A percentile compares a stretch with the other conserved stretches of the same genome.
phyloP scores from a whole-genome alignment of 2,113 vertebrate species.

The Thryonomys swinderianus region DNA sequence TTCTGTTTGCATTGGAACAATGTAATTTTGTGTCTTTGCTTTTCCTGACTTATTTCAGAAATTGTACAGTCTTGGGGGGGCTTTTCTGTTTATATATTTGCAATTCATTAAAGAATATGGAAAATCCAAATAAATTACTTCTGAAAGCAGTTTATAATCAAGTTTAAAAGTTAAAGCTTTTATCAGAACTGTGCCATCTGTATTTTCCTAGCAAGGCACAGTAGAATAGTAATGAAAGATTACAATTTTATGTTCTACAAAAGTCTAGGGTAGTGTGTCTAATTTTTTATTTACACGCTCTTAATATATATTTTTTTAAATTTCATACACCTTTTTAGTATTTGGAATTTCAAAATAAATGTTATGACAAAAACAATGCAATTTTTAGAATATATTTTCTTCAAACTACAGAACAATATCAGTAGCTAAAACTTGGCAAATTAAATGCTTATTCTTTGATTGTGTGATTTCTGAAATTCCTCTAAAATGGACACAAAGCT shows the following conservation, averaged over 20 bases:
- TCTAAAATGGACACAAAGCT: constrained; percentile 17
- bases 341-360: constrained; percentile 75
- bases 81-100: constrained; percentile 90
- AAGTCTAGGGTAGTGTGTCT: constrained; percentile 49
- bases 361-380: constrained; percentile 52
- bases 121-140: constrained; percentile 90
- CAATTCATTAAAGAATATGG: constrained; percentile 87
- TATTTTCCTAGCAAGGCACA: constrained; percentile 73
- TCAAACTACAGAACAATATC: constrained; percentile 34
- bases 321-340: constrained; percentile 59
- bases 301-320: constrained; percentile 44
- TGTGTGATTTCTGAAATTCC: constrained; percentile 37
- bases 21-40: constrained; percentile 82
- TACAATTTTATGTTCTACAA: constrained; percentile 32
- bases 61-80: constrained; percentile 84
- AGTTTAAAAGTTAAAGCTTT: constrained; percentile 75
- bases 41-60: constrained; percentile 84
- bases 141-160: constrained; percentile 83
- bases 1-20: constrained; percentile 86
- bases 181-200: constrained; percentile 64
- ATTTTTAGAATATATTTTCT: constrained; percentile 72
- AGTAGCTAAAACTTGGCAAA: constrained; percentile 40
- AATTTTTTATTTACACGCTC: constrained; percentile 45
- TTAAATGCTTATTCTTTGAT: constrained; percentile 29
- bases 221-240: constrained; percentile 24